Evolutionary conservation across 1,140 invertebrate genomes (phyloP), one percentile per base, ranked within the genome.

Genomic region (Daktulosphaira vitifoliae): DNA sequence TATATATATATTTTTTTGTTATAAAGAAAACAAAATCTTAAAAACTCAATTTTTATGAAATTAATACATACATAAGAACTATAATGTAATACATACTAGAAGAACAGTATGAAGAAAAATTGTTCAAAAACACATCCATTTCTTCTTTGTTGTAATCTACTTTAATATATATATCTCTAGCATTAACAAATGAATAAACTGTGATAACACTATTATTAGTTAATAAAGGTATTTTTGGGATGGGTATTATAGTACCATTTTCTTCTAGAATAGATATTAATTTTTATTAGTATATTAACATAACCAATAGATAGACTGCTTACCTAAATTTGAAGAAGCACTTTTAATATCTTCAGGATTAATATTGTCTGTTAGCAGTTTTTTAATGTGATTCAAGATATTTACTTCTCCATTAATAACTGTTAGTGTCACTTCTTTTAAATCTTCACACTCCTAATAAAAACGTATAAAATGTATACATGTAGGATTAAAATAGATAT

Each of bases 391-490:
- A 20, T 46, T 23, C 1, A 62, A 20, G 2, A 62, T 15, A 62
- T 62, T 46, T 46, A 13, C 0, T 0, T 46, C 39, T 20, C 29
- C 2, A 5, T 20, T 33, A 7, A 62, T 15, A 3, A 62, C 16
- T n/a, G 54, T 62, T 46, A 62, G 26, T 29, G 42, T 33, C 0
- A 62, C 54, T 15, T 23, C 16, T 26, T 7, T 46, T 13, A 62
- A 44, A 29, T 62, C 23, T 46, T 62, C 42, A 62, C 44, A 62
- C 16, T 62, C 42, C 54, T 62, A 44, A 13, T n/a, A n/a, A n/a
- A n/a, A n/a, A n/a, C n/a, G n/a, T n/a, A n/a, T n/a, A n/a, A n/a
- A n/a, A n/a, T n/a, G n/a, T n/a, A n/a, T n/a, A n/a, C n/a, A n/a
- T n/a, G n/a, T n/a, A n/a, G n/a, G n/a, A n/a, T n/a, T n/a, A n/a